Percentiles rank a stretch among this genome's conserved stretches.
phyloP scores from a whole-genome alignment of 92 coral and sea anemone species.

The Phenganax stokvisi region DNA sequence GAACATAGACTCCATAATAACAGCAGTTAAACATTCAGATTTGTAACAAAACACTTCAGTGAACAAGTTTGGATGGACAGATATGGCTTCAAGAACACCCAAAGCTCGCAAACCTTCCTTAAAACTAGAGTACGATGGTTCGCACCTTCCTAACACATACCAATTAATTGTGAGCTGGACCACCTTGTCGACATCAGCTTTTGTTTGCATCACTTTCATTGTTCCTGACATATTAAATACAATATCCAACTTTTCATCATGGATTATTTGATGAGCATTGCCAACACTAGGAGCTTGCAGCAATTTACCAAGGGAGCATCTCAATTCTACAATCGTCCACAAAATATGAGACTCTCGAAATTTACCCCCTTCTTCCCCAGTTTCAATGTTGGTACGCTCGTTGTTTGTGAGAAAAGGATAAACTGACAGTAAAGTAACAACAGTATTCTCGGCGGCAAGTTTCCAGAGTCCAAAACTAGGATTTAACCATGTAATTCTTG shows the following conservation, averaged over 20 bases:
- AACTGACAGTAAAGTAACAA: too few species aligned
- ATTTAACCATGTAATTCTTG: too few species aligned
- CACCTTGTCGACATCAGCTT: constrained; percentile 12
- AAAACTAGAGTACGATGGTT: constrained; percentile 3
- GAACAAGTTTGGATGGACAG: constrained; percentile 37
- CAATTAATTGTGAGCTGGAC: constrained; percentile 1
- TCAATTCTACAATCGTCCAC: too few species aligned
- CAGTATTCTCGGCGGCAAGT: too few species aligned
- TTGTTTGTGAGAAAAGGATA: too few species aligned
- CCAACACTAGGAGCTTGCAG: constrained; percentile 10
- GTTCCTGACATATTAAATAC: constrained; percentile 52
- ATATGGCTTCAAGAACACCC: constrained; percentile 32
- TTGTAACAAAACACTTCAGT: constrained; percentile 41
- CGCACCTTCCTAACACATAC: constrained; percentile 1
- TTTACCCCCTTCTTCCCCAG: too few species aligned
- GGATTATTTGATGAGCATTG: constrained; percentile 42
- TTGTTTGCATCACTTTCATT: constrained; percentile 19
- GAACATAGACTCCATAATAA: constrained; percentile 30
- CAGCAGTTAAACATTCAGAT: constrained; percentile 38
- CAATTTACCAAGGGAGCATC: constrained; percentile 41
- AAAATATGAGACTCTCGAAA: too few species aligned
- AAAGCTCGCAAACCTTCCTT: background rate
- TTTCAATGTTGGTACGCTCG: too few species aligned
- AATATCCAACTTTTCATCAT: constrained; percentile 43
- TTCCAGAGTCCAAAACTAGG: too few species aligned